Evolutionary conservation across 1,140 invertebrate genomes (phyloP).

Genomic region (Neelides sp.): DNA sequence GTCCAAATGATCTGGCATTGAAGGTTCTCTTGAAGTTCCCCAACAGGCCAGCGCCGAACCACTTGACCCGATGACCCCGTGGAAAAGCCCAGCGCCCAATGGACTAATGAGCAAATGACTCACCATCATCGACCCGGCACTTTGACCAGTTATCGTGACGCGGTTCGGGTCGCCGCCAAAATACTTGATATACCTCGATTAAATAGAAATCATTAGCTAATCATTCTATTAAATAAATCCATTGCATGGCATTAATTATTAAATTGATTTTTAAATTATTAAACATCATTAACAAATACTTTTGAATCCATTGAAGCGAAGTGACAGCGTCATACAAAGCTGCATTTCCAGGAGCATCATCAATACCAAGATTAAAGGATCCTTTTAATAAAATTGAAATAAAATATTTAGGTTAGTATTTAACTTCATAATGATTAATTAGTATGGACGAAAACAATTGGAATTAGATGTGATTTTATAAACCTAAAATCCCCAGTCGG

Average conservation of each 20-base stretch:
- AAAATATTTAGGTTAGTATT: no score
- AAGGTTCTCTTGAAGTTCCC: neutral
- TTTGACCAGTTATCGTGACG: conserved; percentile 2
- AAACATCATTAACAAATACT: no score
- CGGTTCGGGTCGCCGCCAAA: conserved; percentile 3
- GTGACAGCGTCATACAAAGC: neutral
- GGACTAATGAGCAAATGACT: conserved; percentile 1
- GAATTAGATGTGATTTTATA: neutral
- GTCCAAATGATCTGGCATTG: neutral
- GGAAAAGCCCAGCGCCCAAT: neutral
- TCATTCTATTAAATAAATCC: no score
- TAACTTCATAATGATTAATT: no score
- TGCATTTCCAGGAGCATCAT: conserved; percentile 2
- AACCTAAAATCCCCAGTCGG: neutral
- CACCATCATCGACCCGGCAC: conserved; percentile 6
- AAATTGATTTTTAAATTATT: no score
- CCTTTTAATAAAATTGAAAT: no score
- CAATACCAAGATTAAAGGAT: neutral
- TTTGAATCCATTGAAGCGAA: conserved; percentile 3
- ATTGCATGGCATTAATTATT: no score
- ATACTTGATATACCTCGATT: neutral
- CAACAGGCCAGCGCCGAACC: neutral
- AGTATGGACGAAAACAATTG: neutral
- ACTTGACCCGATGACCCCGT: neutral
- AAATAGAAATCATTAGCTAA: no score